A percentile compares a stretch with the other conserved stretches of the same genome.
These are phyloP conservation scores for Andrena cerasifolii DNA, from an alignment of 1,140 invertebrate genomes.

Conservation along the genomic window DNA sequence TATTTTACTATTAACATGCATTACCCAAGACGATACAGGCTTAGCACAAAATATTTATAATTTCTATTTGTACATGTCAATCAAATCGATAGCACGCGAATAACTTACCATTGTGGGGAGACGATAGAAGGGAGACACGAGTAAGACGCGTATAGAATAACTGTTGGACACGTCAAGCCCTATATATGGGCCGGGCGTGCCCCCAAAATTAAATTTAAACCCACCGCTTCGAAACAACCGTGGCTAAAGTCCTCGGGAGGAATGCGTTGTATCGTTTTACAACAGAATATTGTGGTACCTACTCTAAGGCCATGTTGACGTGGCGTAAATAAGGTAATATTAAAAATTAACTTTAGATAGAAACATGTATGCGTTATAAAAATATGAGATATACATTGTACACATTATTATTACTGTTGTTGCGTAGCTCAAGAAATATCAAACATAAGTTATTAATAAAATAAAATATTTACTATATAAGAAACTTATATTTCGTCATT, in stretches of 20 bases:
- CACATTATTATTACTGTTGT: slow-evolving; percentile 58
- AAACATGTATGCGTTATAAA: slow-evolving; percentile 44
- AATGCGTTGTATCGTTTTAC: slow-evolving; percentile 1
- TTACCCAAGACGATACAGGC: not conserved
- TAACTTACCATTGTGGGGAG: not conserved
- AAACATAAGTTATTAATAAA: slow-evolving; percentile 42
- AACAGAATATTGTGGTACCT: not conserved
- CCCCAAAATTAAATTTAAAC: slow-evolving; percentile 9
- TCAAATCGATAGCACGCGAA: not conserved
- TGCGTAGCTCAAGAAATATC: slow-evolving; percentile 50
- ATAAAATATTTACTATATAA: slow-evolving; percentile 61
- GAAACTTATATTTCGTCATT: slow-evolving; percentile 34
- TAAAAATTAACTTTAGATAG: slow-evolving; percentile 45
- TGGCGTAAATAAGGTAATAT: slow-evolving; percentile 26
- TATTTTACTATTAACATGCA: slow-evolving; percentile 36
- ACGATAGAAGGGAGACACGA: not conserved
- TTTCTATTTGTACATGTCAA: slow-evolving; percentile 26
- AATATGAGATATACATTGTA: slow-evolving; percentile 52
- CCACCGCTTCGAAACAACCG: not conserved
- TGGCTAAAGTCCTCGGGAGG: not conserved
- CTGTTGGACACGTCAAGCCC: slow-evolving; percentile 24
- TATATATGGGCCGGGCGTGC: slow-evolving; percentile 26
- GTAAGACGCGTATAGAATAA: slow-evolving; percentile 40
- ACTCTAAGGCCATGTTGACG: slow-evolving; percentile 16
- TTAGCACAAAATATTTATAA: slow-evolving; percentile 1